A percentile compares a stretch with the other conserved stretches of the same genome.
Evolutionary conservation across 2,113 vertebrate genomes (phyloP).

Genomic region (Myocastor coypus): DNA sequence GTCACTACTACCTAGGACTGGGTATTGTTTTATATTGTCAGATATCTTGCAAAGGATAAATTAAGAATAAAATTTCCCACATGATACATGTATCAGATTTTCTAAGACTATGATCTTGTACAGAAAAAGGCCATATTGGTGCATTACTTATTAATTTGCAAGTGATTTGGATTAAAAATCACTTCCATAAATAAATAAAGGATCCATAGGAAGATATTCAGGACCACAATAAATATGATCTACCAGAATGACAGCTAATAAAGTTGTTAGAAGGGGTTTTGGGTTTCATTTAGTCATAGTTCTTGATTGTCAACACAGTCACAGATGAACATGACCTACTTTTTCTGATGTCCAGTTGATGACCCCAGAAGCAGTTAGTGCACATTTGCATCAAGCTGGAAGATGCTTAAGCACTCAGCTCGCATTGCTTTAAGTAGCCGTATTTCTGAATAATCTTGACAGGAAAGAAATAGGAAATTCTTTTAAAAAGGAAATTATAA

Average conservation of each 20-base stretch:
- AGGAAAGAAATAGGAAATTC: neutral
- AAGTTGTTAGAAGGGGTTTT: neutral
- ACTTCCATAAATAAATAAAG: too few relatives aligned
- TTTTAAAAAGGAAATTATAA: neutral
- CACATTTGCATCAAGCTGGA: neutral
- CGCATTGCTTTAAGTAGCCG: neutral
- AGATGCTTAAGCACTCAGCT: neutral
- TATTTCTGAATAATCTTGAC: neutral
- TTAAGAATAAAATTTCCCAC: too few relatives aligned
- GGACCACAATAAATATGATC: neutral
- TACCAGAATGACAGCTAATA: neutral
- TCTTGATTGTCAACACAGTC: neutral
- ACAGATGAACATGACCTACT: neutral
- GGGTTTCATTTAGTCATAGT: neutral
- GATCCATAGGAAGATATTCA: neutral
- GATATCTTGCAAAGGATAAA: too few relatives aligned
- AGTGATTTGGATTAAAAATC: too few relatives aligned
- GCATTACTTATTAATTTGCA: too few relatives aligned
- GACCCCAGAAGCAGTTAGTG: too few relatives aligned
- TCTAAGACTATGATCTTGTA: too few relatives aligned
- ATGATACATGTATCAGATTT: too few relatives aligned
- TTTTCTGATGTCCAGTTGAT: neutral
- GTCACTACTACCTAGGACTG: too few relatives aligned
- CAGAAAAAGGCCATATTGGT: too few relatives aligned
- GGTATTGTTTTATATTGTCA: too few relatives aligned